These are phyloP conservation scores for Periophthalmus modestus DNA, from an alignment of 2,113 vertebrate genomes.

Conservation along the genomic window DNA sequence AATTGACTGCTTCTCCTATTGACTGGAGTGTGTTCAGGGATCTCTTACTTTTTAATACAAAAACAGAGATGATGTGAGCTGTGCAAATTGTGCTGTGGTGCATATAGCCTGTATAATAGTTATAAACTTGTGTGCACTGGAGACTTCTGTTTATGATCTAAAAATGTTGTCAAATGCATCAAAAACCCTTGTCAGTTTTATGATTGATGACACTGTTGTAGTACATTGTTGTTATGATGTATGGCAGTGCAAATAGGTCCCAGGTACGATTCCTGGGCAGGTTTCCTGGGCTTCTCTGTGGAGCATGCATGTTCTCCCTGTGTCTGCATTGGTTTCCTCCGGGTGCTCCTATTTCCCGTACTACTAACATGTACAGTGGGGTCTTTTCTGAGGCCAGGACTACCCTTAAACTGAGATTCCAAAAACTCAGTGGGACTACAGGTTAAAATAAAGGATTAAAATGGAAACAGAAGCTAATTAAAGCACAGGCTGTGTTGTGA, in stretches of 20 bases:
- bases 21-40: conserved; percentile 16
- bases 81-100: conserved; percentile 35
- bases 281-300: neutral
- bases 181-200: neutral
- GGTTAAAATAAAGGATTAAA: conserved; percentile 13
- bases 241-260: neutral
- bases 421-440: neutral
- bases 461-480: conserved; percentile 19
- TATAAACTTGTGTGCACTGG: neutral
- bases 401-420: neutral
- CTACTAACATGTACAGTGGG: neutral
- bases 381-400: neutral
- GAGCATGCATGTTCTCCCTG: neutral
- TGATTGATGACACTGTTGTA: neutral
- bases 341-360: neutral
- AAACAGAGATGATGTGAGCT: conserved; percentile 58
- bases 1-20: conserved; percentile 22
- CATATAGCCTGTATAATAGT: conserved; percentile 2
- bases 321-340: neutral
- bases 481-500: conserved; percentile 2
- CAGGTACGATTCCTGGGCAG: neutral
- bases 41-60: conserved; percentile 14
- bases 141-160: neutral
- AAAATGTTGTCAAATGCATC: conserved; percentile 19
- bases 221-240: neutral